Base-by-base conservation (phyloP, 2,113 vertebrate genomes). In the Ciconia boyciana region DNA sequence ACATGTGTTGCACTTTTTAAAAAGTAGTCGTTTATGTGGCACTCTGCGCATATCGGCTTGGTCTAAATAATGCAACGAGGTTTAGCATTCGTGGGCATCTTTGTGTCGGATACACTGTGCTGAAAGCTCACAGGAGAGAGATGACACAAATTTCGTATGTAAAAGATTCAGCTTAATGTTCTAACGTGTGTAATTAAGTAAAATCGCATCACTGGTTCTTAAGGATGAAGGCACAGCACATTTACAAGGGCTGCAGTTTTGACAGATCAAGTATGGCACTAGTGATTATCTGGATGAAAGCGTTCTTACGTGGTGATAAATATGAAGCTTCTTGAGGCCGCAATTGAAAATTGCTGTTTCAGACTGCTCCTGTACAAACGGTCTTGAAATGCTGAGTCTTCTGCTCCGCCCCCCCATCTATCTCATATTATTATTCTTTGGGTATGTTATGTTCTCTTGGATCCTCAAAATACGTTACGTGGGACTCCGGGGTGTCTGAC, bases 281-380 rank as follows among this genome's bases (percentile, higher is more conserved):
- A 8, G 51, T 3, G 26, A 21, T 62, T 66, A 13, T 48, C 2
- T 0, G 62, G 43, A 16, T 4, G 32, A 7, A 34, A 3, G 1
- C 0, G 0, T 48, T 69, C 31, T 13, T 60, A 10, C 4, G 0
- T 20, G 41, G 36, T 3, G 6, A 36, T 51, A 85, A 51, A 48
- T 4, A 6, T 3, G 44, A 51, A 71, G 44, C 14, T 34, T 72
- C 4, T 4, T 12, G 31, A 41, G 87, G 41, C 24, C 31, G 44
- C 44, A 11, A 1, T 4, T 69, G 69, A 28, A 76, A 52, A 76
- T 64, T 13, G 4, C 34, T 13, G 10, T 43, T 64, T 58, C 51
- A 54, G 31, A 11, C 31, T 13, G 28, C 69, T 60, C 9, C 36
- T 43, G 36, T 60, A 69, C 57, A 68, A 62, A 62, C 1, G 9